Evolutionary conservation across 2,113 vertebrate species (phyloP), one percentile per base, ranked within the genome.

Genomic region (Channa argus): DNA sequence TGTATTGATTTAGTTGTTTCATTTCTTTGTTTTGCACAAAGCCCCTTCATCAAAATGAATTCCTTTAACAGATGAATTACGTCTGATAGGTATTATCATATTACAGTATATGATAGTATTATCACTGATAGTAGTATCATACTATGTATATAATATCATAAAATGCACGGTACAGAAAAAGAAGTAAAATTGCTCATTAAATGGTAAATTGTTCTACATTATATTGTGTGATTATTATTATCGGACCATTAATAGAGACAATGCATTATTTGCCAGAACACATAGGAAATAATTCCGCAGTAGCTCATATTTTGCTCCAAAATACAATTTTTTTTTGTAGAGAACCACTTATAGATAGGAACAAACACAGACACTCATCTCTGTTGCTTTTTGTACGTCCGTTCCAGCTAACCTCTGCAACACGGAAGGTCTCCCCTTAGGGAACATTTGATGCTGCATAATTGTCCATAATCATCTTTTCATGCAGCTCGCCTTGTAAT

Each of bases 391-490:
- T 44, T 64, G 56, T 56, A 43, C 58, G 71, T 82, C 77, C 71
- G 50, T 80, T 56, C 41, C 44, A 43, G 58, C 55, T 39, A 47
- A 61, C 76, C 71, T 77, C 71, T 64, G 49, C 74, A 74, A 80
- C 45, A 50, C 5, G 1, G 62, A 81, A 79, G 80, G 77, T 84
- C 74, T 85, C 71, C 77, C 77, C 84, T 85, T 61, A 33, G 82
- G 79, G 82, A 79, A 58, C 81, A 74, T 80, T 81, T 54, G 49
- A 66, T 7, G 81, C 52, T 38, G 50, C 69, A 86, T 91, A 90
- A 91, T 92, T 93, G 80, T 71, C 86, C 56, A 11, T 89, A 91
- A 92, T 91, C 89, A 88, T 86, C 88, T 79, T 67, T 77, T 91
- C 86, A 82, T 55, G 59, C 56, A 13, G 82, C 82, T 63, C 2